Evolutionary conservation across 2,888 invertebrate species (phyloP), one percentile per base, ranked within the genome.

Genomic region (Venusia cambrica): DNA sequence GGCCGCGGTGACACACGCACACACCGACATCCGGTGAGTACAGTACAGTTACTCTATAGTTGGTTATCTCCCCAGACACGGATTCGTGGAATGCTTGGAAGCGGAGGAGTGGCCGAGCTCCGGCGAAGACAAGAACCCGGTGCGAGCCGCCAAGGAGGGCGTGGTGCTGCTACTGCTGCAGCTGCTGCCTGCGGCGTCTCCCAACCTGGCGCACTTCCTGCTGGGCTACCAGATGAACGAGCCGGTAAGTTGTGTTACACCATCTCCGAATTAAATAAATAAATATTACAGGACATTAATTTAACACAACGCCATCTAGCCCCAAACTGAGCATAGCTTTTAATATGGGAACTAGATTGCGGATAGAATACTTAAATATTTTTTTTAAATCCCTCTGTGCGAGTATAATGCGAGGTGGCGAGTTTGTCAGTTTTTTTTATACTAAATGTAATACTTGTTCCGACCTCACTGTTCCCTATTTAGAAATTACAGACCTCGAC

Each of bases 81-180:
- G 95, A 0, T 97, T 97, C 81, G 96, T 97, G 4, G 95, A 97
- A 57, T 94, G 95, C 62, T 72, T 97, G 30, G 97, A 97, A 59
- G 90, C 90, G 15, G 89, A 90, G 49, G 79, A 71, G 48, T 76
- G 51, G 67, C 21, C 47, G 10, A 56, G 17, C 35, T 59, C 76
- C 5, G 77, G 73, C 10, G 80, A 72, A 6, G 62, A 84, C 7
- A 67, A 37, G 41, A 32, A 15, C 12, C 38, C 60, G 19, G 70
- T 67, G 43, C 70, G 73, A 3, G 75, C 74, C 12, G 90, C 92
- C 16, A 93, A 94, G 73, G 92, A 92, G 57, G 90, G 91, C 5
- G 91, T 97, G 33, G 79, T 97, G 6, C 75, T 90, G 51, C 74
- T 97, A 2, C 73, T 98, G 60, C 92, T 95, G 65, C 92, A 93